Percentiles rank a stretch among this genome's conserved stretches.
Conservation (phyloP, 2,888 invertebrate species). For the Caenorhabditis japonica region DNA sequence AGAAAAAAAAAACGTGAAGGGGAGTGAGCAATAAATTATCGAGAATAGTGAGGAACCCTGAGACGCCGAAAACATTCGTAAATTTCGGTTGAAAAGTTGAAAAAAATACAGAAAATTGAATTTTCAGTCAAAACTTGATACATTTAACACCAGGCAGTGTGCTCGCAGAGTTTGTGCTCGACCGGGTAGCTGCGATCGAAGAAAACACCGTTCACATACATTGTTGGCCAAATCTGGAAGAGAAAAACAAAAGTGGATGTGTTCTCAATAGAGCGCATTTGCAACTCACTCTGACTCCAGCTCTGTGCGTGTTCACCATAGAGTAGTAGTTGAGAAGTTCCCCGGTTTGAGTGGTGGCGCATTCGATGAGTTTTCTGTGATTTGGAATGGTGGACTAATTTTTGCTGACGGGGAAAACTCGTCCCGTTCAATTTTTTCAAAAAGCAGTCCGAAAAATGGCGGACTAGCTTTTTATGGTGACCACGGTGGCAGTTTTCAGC, state of each 20-base stretch:
- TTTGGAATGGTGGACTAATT: no score
- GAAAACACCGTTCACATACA: conserved; percentile 76
- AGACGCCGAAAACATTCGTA: no score
- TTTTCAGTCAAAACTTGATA: background rate
- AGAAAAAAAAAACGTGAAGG: no score
- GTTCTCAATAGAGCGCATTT: no score
- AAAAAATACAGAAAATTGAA: conserved; percentile 3
- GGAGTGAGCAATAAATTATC: conserved; percentile 35
- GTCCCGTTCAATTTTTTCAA: no score
- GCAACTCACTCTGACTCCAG: conserved; percentile 67
- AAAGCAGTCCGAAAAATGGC: no score
- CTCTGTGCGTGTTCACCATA: conserved; percentile 76
- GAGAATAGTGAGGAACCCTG: conserved; percentile 25
- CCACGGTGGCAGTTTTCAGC: no score
- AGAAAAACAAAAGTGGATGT: background rate
- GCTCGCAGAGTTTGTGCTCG: conserved; percentile 71
- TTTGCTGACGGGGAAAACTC: no score
- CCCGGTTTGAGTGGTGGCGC: conserved; percentile 75
- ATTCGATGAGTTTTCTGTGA: conserved; percentile 73
- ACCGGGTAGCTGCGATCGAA: conserved; percentile 76
- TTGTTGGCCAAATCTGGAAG: conserved; percentile 75
- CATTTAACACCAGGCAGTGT: conserved; percentile 72
- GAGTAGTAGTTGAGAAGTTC: conserved; percentile 77
- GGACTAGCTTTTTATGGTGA: no score
- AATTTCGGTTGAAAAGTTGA: background rate